Conservation (phyloP, 2,797 vertebrate species). For the Limnodromus scolopaceus region DNA sequence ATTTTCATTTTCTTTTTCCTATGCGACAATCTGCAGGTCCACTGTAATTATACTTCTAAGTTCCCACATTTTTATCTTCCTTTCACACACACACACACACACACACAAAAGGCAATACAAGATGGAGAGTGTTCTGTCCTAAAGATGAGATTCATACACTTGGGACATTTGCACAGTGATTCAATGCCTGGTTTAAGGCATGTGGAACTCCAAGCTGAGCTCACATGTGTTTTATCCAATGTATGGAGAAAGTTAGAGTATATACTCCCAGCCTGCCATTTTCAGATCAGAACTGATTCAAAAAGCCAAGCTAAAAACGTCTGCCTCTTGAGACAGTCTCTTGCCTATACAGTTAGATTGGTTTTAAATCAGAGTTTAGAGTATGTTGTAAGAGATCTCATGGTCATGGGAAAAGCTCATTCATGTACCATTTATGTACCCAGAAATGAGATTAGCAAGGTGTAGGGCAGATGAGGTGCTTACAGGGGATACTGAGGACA, state of each 20-base stretch:
- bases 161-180: neutral
- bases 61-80: neutral
- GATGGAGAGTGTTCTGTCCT: neutral
- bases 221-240: neutral
- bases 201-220: neutral
- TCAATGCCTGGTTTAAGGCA: neutral
- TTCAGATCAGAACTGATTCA: neutral
- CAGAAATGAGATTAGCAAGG: neutral
- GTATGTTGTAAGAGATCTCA: neutral
- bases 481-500: neutral
- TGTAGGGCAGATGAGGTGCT: neutral
- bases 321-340: neutral
- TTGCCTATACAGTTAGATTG: neutral
- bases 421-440: accelerated
- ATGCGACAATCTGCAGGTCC: neutral
- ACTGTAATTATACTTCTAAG: neutral
- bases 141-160: neutral
- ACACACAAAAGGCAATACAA: neutral
- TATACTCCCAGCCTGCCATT: neutral
- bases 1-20: neutral
- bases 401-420: neutral
- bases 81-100: neutral
- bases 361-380: neutral
- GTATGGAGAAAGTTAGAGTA: neutral
- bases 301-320: neutral